Percentiles rank a stretch among this genome's conserved stretches.
Evolutionary conservation across 2,888 invertebrate species (phyloP).

Genomic region (Odontocolon sp.): DNA sequence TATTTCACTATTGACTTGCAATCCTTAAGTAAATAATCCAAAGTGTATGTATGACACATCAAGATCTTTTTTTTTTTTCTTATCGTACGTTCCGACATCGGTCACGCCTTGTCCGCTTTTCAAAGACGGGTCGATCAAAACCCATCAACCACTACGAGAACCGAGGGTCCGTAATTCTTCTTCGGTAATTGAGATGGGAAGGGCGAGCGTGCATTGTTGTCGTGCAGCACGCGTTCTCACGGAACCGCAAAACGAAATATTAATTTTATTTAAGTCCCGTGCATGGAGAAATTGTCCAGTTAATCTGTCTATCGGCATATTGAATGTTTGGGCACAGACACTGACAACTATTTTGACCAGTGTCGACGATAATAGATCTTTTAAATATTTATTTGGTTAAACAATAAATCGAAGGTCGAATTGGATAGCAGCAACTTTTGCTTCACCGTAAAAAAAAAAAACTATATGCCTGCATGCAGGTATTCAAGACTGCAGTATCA

Average conservation of each 20-base stretch:
- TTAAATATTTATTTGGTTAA: no score
- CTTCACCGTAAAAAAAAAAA: conserved; percentile 36
- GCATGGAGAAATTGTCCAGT: no score
- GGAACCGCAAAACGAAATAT: conserved; percentile 25
- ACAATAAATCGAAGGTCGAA: neutral
- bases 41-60: neutral
- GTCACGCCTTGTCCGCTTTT: conserved; percentile 43
- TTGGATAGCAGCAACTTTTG: conserved; percentile 26
- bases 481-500: no score
- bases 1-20: neutral
- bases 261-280: conserved; percentile 4
- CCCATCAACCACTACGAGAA: neutral
- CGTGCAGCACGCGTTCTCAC: conserved; percentile 53
- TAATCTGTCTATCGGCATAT: neutral
- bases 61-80: neutral
- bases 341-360: neutral
- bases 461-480: conserved; percentile 42
- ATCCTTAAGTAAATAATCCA: conserved; percentile 26
- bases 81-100: neutral
- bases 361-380: no score
- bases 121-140: conserved; percentile 34
- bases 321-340: neutral
- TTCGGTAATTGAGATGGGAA: conserved; percentile 69
- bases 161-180: conserved; percentile 67
- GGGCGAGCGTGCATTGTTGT: conserved; percentile 57